A percentile compares a stretch with the other conserved stretches of the same genome.
These are phyloP conservation scores for Pachycephus smyrnensis DNA, from an alignment of 2,888 invertebrate species.

Conservation along the genomic window DNA sequence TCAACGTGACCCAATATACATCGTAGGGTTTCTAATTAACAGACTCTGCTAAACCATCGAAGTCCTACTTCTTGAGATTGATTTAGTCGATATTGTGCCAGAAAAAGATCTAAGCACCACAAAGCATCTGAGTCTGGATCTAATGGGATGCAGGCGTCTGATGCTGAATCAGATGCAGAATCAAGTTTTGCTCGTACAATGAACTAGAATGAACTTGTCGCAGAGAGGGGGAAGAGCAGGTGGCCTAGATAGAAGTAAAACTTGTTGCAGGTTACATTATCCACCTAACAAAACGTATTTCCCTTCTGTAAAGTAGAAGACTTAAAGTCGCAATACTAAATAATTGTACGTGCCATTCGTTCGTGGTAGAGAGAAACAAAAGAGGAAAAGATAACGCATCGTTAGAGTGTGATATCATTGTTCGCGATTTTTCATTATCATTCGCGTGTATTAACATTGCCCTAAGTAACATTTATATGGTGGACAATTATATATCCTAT, in stretches of 20 bases:
- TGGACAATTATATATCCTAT: slow-evolving; percentile 42
- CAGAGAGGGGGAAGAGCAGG: neutral
- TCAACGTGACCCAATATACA: too few species aligned
- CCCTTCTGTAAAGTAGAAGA: too few species aligned
- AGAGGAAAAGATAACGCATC: neutral
- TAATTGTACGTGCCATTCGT: neutral
- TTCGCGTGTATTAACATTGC: slow-evolving; percentile 37
- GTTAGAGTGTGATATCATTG: neutral
- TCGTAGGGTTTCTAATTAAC: too few species aligned
- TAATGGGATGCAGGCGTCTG: neutral
- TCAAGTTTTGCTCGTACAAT: neutral
- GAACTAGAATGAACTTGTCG: neutral
- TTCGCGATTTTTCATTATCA: slow-evolving; percentile 19
- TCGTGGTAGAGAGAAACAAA: neutral
- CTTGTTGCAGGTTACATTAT: too few species aligned
- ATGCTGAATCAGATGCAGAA: neutral
- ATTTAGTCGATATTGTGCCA: neutral
- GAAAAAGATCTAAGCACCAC: neutral
- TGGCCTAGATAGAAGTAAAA: too few species aligned
- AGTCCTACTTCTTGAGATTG: neutral
- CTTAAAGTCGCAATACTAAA: neutral
- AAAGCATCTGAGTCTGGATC: neutral
- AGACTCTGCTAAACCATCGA: neutral
- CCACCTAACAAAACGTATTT: too few species aligned
- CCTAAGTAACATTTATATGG: slow-evolving; percentile 47